Conservation (phyloP, 2,888 invertebrate genomes). For the Trachelus iudaicus region DNA sequence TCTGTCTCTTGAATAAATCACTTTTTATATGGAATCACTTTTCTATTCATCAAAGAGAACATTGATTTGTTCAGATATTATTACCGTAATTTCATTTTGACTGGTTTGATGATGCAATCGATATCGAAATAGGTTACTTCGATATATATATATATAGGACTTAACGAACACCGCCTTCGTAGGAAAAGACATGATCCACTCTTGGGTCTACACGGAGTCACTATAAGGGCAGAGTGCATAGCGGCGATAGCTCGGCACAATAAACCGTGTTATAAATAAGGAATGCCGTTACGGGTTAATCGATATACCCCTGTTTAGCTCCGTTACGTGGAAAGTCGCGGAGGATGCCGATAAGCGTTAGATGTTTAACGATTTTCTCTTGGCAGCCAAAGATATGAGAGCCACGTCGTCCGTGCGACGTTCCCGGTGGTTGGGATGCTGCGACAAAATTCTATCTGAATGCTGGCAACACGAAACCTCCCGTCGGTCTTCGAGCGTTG, state of each 20-base stretch:
- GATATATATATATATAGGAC: not conserved
- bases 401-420: not conserved
- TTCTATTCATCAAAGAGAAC: not conserved
- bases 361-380: not conserved
- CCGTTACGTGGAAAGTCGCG: constrained; percentile 22
- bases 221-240: not conserved
- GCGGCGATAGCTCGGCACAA: not conserved
- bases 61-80: not conserved
- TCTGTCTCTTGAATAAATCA: not conserved
- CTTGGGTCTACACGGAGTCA: not conserved
- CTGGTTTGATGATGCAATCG: not conserved
- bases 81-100: not conserved
- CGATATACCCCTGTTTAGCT: constrained; percentile 41
- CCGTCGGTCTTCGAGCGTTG: not conserved
- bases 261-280: constrained; percentile 27
- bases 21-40: not conserved
- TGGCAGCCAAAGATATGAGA: not conserved
- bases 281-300: constrained; percentile 33
- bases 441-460: not conserved
- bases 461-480: not conserved
- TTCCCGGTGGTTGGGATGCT: not conserved
- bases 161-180: not conserved
- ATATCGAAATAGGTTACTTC: not conserved
- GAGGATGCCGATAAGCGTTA: constrained; percentile 19
- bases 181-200: not conserved